Evolutionary conservation across 2,888 invertebrate genomes (phyloP).

Genomic region (Acheta domesticus): DNA sequence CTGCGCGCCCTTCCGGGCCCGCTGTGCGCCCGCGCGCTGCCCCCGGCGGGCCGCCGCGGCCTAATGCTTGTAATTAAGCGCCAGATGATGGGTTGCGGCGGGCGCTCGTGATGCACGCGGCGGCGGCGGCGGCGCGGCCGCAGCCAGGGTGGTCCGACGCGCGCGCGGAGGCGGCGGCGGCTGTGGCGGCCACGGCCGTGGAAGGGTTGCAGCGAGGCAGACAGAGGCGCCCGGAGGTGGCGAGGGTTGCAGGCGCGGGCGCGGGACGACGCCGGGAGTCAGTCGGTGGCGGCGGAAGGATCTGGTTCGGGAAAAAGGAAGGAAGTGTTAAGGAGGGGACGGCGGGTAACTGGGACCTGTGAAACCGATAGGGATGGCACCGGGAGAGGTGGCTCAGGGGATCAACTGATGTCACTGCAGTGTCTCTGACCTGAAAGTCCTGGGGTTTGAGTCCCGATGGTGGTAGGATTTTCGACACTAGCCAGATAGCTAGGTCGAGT

Average conservation of each 20-base stretch:
- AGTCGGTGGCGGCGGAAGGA: not conserved
- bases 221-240: not conserved
- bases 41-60: not conserved
- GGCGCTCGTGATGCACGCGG: not conserved
- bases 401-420: no score
- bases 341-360: no score
- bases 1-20: not conserved
- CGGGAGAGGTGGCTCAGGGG: no score
- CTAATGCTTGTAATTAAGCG: conserved; percentile 5
- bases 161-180: no score
- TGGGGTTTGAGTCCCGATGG: no score
- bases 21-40: not conserved
- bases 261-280: not conserved
- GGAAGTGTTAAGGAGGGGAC: not conserved
- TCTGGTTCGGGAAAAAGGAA: not conserved
- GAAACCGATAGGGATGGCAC: no score
- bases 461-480: no score
- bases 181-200: no score
- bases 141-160: not conserved
- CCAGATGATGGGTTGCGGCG: not conserved
- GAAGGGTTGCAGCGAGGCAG: no score
- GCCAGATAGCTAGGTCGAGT: no score
- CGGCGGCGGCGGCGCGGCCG: not conserved
- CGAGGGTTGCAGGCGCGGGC: not conserved
- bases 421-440: no score